Base-by-base conservation (phyloP, 1,140 invertebrate genomes). In the Planococcus citri region DNA sequence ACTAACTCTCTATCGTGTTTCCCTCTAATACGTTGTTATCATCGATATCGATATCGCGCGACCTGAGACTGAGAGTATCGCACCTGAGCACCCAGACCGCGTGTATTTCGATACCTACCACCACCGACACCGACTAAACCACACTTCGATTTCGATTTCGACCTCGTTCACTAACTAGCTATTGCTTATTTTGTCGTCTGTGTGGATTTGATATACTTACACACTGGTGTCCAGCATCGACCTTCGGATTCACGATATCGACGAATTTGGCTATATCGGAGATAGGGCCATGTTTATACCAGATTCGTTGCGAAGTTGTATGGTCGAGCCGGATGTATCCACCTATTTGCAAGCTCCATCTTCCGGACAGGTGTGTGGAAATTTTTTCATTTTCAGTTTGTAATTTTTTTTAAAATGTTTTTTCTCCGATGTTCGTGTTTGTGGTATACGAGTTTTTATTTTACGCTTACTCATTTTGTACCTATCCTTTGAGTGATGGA, bases 271-370 rank as follows among this genome's bases (percentile, higher is more conserved):
- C 60, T 27, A 64, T 64, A 27, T 64, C 60, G 60, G 25, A 64
- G 60, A 64, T 27, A 64, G 22, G 22, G 60, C 70, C 14, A 89
- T 89, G 87, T 88, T 88, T 80, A 88, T 88, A 83, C 87, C 87
- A 78, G 87, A 89, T 76, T 84, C 86, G 75, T 80, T 88, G 76
- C 85, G 87, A 80, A 88, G 86, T 85, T 88, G 87, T 82, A 89
- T 88, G 87, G 86, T 89, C 82, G 87, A 88, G 83, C 87, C 87
- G 80, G 87, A 89, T 86, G 87, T 89, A 76, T 87, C 87, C 77
- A 87, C 87, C 76, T 89, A 88, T 80, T 85, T 88, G 76, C 87
- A 89, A 81, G 86, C 87, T 79, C 87, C 87, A 80, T 88, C 87
- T 78, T 86, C 87, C 78, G 87, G 87, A 83, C 87, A 89, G 87